Percentiles rank a stretch among this genome's conserved stretches.
Conservation (phyloP, 2,113 vertebrate species). For the Lanius collurio region DNA sequence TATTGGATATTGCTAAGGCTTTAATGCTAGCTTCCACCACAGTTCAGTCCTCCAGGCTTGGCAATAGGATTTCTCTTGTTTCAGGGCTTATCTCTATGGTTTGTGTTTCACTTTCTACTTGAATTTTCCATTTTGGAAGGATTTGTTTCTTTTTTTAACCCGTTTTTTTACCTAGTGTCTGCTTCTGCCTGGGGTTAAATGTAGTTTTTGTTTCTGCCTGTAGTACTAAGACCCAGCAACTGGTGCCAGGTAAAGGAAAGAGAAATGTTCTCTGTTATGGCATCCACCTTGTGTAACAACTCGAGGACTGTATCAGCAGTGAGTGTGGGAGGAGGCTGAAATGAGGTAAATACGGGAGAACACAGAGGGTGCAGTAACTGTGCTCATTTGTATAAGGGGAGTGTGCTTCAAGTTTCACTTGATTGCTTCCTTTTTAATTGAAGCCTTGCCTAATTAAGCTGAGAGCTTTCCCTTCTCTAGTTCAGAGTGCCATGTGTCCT, state of each 20-base stretch:
- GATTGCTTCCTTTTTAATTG: not conserved
- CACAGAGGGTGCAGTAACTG: not conserved
- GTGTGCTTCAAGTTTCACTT: not conserved
- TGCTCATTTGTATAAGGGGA: not conserved
- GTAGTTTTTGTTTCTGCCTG: not conserved
- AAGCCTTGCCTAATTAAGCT: not conserved
- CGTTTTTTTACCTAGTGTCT: not conserved
- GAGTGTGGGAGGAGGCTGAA: not conserved
- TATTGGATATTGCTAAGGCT: not conserved
- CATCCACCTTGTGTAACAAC: not conserved
- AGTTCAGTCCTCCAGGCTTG: not conserved
- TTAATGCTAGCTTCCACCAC: not conserved
- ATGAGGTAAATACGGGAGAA: not conserved
- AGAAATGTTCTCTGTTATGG: not conserved
- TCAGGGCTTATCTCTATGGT: not conserved
- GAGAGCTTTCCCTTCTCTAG: not conserved
- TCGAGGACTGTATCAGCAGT: fast-evolving
- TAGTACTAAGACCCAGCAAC: not conserved
- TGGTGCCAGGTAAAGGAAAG: not conserved
- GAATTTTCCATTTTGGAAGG: not conserved
- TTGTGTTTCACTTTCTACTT: not conserved
- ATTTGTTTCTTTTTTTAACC: not conserved
- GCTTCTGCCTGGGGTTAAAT: not conserved
- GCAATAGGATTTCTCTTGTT: not conserved
- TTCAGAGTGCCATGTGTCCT: not conserved